phyloP scores from a whole-genome alignment of 2,888 invertebrate genomes.

The Tribolium freemani region DNA sequence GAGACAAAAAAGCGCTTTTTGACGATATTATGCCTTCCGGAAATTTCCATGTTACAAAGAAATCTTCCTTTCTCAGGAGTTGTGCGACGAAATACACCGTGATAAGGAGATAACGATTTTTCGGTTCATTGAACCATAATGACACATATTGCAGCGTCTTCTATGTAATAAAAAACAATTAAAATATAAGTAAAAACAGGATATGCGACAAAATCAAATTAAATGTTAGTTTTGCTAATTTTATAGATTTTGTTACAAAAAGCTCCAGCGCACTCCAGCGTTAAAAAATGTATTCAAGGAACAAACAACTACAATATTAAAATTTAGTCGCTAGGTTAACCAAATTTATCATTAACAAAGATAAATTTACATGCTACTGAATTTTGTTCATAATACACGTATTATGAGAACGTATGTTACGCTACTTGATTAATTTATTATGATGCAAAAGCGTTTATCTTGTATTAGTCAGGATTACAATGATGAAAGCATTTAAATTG shows the following conservation, averaged over 20 bases:
- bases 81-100: background rate
- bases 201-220: too few species aligned
- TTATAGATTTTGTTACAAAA: too few species aligned
- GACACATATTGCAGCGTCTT: background rate
- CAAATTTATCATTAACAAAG: background rate
- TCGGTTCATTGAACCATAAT: constrained; percentile 14
- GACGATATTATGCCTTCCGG: background rate
- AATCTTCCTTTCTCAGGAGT: constrained; percentile 6
- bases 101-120: constrained; percentile 22
- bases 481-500: background rate
- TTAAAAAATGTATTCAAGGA: too few species aligned
- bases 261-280: too few species aligned
- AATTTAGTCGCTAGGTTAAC: too few species aligned
- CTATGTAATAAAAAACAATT: too few species aligned
- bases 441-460: background rate
- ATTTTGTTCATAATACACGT: background rate
- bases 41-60: background rate
- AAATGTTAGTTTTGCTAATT: too few species aligned
- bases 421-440: background rate
- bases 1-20: constrained; percentile 5
- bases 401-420: background rate
- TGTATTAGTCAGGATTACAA: background rate
- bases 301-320: too few species aligned
- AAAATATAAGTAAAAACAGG: too few species aligned
- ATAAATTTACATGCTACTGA: background rate